Conservation (phyloP, 2,888 invertebrate genomes). For the Phrixothrix hirtus region DNA sequence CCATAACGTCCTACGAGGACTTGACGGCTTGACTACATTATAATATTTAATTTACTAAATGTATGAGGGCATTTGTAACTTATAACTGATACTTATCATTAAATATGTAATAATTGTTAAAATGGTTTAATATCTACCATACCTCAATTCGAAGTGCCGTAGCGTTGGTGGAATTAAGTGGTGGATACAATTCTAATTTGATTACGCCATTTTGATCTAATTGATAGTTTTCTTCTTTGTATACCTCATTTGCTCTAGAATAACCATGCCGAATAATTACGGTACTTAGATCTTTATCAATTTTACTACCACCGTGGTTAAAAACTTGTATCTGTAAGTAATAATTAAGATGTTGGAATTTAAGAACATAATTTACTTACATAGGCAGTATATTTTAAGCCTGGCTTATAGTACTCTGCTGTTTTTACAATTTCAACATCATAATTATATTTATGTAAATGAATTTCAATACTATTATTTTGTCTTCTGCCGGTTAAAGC, state of each 20-base stretch:
- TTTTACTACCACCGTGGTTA: conserved; percentile 70
- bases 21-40: too few relatives aligned
- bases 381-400: conserved; percentile 80
- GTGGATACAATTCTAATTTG: conserved; percentile 65
- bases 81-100: too few relatives aligned
- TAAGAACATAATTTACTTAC: too few relatives aligned
- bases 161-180: conserved; percentile 61
- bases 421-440: conserved; percentile 77
- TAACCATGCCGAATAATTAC: conserved; percentile 66
- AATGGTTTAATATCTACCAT: too few relatives aligned
- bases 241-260: conserved; percentile 61
- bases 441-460: conserved; percentile 77
- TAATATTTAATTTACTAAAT: too few relatives aligned
- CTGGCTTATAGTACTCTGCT: conserved; percentile 88
- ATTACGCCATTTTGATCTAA: conserved; percentile 69
- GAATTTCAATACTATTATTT: conserved; percentile 73
- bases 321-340: conserved; percentile 66
- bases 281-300: conserved; percentile 62
- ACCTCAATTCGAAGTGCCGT: conserved; percentile 76
- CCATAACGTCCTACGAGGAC: too few relatives aligned
- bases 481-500: conserved; percentile 82
- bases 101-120: too few relatives aligned
- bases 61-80: too few relatives aligned
- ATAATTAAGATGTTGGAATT: conserved; percentile 4
- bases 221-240: conserved; percentile 58